phyloP scores from a whole-genome alignment of 2,888 invertebrate species.

The Graphium colonna region DNA sequence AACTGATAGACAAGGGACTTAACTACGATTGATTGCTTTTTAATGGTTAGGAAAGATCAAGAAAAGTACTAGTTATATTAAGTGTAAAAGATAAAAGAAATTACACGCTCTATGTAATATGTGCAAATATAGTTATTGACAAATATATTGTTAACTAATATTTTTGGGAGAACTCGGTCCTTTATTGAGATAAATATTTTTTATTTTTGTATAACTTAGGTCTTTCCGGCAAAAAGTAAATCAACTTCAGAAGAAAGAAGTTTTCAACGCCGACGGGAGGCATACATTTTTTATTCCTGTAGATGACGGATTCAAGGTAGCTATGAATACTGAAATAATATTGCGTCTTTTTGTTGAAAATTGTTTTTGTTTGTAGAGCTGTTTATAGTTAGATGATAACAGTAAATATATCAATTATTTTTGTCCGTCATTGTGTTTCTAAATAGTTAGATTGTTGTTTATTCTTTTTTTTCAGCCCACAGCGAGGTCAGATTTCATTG shows the following conservation, averaged over 20 bases:
- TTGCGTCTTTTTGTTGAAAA: conserved; percentile 3
- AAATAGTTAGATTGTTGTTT: no score
- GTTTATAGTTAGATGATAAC: background rate
- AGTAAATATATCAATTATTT: no score
- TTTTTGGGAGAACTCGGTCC: no score
- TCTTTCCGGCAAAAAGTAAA: conserved; percentile 88
- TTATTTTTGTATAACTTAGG: conserved; percentile 62
- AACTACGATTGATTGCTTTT: background rate
- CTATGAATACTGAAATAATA: conserved; percentile 3
- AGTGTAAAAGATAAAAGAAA: no score
- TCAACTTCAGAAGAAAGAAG: conserved; percentile 85
- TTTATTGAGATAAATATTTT: background rate
- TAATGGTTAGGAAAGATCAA: background rate
- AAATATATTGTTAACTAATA: no score
- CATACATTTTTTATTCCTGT: conserved; percentile 95
- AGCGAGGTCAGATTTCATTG: conserved; percentile 86
- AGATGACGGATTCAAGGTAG: conserved; percentile 93
- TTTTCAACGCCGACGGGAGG: conserved; percentile 88
- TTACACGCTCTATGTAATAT: no score
- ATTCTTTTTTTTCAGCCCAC: conserved; percentile 80
- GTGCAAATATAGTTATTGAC: no score
- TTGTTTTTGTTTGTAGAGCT: conserved; percentile 5
- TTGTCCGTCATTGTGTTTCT: no score
- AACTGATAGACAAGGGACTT: no score
- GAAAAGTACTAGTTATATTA: no score